A percentile compares a stretch with the other conserved stretches of the same genome.
Evolutionary conservation across 2,113 vertebrate genomes (phyloP).

Genomic region (Cyprinus carpio): DNA sequence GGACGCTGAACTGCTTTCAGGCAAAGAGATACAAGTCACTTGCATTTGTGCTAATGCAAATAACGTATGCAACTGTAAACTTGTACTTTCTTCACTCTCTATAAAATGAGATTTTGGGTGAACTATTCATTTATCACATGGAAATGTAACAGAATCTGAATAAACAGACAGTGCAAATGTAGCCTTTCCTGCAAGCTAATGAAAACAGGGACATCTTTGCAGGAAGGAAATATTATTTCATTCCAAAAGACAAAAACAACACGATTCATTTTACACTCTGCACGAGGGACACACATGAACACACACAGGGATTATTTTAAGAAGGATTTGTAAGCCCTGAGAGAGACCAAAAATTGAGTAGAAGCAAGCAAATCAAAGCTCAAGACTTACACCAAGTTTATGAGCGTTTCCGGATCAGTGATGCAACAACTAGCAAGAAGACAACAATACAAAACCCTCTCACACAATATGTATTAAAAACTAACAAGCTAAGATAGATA

Average conservation of each 20-base stretch:
- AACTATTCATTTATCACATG: background rate
- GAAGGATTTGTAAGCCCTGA: background rate
- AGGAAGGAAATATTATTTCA: background rate
- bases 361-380: slow-evolving; percentile 20
- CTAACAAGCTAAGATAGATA: background rate
- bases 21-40: slow-evolving; percentile 27
- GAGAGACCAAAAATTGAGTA: background rate
- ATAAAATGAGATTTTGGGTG: background rate
- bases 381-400: slow-evolving; percentile 37
- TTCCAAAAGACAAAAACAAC: background rate
- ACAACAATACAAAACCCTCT: slow-evolving; percentile 50
- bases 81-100: background rate
- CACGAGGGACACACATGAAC: background rate
- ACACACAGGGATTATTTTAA: background rate
- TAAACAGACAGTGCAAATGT: background rate
- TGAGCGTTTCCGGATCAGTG: slow-evolving; percentile 53
- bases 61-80: slow-evolving; percentile 21
- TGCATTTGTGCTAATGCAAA: slow-evolving; percentile 9
- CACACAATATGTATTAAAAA: slow-evolving; percentile 47
- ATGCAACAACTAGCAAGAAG: slow-evolving; percentile 70
- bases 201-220: background rate
- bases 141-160: background rate
- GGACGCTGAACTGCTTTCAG: slow-evolving; percentile 52
- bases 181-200: background rate
- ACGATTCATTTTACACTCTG: background rate